These are phyloP conservation scores for Stenurella melanura DNA, from an alignment of 2,888 invertebrate genomes.

Conservation along the genomic window DNA sequence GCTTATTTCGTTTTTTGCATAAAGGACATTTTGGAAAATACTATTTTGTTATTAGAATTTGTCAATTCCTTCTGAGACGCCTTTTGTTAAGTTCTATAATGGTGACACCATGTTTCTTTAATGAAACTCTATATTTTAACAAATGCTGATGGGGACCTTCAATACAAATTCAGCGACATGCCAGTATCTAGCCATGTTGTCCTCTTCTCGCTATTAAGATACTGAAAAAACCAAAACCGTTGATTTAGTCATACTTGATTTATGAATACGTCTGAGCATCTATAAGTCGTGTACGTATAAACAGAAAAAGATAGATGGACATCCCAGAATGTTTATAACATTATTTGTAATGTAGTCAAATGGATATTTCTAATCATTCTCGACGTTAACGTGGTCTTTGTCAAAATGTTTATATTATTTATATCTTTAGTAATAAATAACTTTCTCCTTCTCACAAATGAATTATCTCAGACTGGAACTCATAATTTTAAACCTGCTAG, in stretches of 20 bases:
- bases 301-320: neutral
- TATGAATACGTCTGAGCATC: neutral
- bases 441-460: conserved; percentile 30
- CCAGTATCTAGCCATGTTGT: too few relatives aligned
- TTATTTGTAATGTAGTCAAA: conserved; percentile 35
- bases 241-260: neutral
- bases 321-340: neutral
- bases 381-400: conserved; percentile 34
- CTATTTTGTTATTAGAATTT: too few relatives aligned
- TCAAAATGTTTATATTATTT: conserved; percentile 43
- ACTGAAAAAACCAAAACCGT: too few relatives aligned
- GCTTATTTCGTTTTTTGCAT: too few relatives aligned
- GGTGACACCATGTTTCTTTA: too few relatives aligned
- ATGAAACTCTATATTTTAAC: too few relatives aligned
- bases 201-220: too few relatives aligned
- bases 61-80: too few relatives aligned
- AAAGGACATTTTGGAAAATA: too few relatives aligned
- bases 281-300: neutral
- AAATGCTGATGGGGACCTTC: too few relatives aligned
- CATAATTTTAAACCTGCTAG: conserved; percentile 23
- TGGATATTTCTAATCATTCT: conserved; percentile 41
- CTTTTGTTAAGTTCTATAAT: too few relatives aligned
- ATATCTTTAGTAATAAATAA: conserved; percentile 39
- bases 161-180: too few relatives aligned
- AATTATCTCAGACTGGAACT: conserved; percentile 36